A percentile compares a stretch with the other conserved stretches of the same genome.
phyloP scores from a whole-genome alignment of 2,797 vertebrate genomes.

The Gastrophryne carolinensis region DNA sequence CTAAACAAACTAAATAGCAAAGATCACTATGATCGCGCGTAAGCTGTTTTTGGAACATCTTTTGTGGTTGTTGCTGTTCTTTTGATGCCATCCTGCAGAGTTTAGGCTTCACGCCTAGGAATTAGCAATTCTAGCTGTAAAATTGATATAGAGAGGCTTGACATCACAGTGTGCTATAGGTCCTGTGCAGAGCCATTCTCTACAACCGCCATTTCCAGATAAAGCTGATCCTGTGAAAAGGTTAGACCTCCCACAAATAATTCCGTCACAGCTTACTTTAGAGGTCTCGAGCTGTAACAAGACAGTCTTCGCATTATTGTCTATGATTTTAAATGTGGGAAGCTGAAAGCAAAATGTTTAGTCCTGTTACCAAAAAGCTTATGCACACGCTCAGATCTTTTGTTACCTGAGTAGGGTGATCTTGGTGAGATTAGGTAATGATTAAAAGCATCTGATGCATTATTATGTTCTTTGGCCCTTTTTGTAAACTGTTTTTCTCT shows the following conservation, averaged over 20 bases:
- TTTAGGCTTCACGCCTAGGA: conserved; percentile 32
- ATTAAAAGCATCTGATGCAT: too few species aligned
- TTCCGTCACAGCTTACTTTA: not conserved
- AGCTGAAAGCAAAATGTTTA: too few species aligned
- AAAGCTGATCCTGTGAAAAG: conserved; percentile 42
- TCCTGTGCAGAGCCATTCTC: conserved; percentile 30
- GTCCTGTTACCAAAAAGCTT: too few species aligned
- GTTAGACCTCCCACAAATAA: conserved; percentile 20
- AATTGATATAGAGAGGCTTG: conserved; percentile 46
- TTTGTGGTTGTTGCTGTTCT: conserved; percentile 29
- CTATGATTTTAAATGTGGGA: not conserved
- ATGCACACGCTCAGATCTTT: too few species aligned
- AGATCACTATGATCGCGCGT: conserved; percentile 9
- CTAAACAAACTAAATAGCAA: conserved; percentile 22
- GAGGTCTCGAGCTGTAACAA: conserved; percentile 2
- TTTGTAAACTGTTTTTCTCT: too few species aligned
- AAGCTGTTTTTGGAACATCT: conserved; percentile 1
- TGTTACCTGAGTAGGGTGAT: too few species aligned
- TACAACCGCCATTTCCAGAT: conserved; percentile 29
- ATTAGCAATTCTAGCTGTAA: conserved; percentile 40
- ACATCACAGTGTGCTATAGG: conserved; percentile 31
- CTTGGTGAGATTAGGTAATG: too few species aligned
- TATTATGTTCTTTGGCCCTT: too few species aligned
- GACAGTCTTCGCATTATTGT: too few species aligned
- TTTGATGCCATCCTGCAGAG: conserved; percentile 37